Conservation (phyloP, 2,888 invertebrate genomes). For the Tiliacea citrago region DNA sequence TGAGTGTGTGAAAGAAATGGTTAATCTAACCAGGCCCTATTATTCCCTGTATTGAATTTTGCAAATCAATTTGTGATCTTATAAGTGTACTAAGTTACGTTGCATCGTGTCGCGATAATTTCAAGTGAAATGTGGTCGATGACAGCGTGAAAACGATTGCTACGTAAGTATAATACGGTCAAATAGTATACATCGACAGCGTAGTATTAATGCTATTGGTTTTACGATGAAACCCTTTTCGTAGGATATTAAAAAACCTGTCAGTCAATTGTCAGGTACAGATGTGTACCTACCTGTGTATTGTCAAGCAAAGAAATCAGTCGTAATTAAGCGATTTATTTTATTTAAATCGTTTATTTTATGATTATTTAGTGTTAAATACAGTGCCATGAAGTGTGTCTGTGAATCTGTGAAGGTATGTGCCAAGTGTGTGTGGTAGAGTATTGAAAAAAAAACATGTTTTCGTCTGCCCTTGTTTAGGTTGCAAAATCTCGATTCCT, state of each 20-base stretch:
- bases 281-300: constrained; percentile 71
- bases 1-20: constrained; percentile 79
- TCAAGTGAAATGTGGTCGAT: constrained; percentile 88
- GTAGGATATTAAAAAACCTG: constrained; percentile 78
- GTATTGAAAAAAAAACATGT: constrained; percentile 80
- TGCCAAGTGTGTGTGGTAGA: constrained; percentile 60
- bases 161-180: constrained; percentile 87
- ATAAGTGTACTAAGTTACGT: constrained; percentile 73
- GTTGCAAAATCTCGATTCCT: constrained; percentile 88
- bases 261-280: constrained; percentile 72
- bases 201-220: constrained; percentile 58
- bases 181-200: constrained; percentile 65
- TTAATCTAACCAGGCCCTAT: constrained; percentile 77
- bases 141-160: constrained; percentile 88
- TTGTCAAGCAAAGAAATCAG: constrained; percentile 79
- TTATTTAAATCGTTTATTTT: constrained; percentile 79
- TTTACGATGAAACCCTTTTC: constrained; percentile 56
- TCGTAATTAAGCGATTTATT: constrained; percentile 82
- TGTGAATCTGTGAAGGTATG: constrained; percentile 76
- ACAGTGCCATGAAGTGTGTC: constrained; percentile 80
- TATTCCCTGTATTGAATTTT: constrained; percentile 75
- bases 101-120: constrained; percentile 79
- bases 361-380: constrained; percentile 78
- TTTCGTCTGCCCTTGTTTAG: constrained; percentile 86
- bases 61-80: constrained; percentile 67